Evolutionary conservation across 2,113 vertebrate genomes (phyloP).

Genomic region (Mesembrinibis cayennensis): DNA sequence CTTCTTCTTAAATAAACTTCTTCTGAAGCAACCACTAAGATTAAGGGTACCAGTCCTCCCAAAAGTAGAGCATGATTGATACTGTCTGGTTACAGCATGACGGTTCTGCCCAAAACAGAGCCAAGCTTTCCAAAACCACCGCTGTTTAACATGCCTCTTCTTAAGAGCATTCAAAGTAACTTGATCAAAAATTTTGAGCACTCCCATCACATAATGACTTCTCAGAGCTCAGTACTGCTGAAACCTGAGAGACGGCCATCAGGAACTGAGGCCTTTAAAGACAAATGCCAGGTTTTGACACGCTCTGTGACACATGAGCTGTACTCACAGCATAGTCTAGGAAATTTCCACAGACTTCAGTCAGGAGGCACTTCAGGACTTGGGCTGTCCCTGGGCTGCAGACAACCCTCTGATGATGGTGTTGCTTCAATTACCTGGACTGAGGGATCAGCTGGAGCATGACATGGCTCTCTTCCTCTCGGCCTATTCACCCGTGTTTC

Average conservation of each 20-base stretch:
- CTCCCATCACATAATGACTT: not conserved
- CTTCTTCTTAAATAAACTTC: not conserved
- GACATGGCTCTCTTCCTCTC: not conserved
- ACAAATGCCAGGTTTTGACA: not conserved
- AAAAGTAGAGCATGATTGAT: not conserved
- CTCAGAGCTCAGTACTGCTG: not conserved
- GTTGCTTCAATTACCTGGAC: not conserved
- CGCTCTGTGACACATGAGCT: not conserved
- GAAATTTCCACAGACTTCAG: not conserved
- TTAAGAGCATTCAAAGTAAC: not conserved
- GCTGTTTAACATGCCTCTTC: not conserved
- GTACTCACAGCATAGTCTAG: not conserved
- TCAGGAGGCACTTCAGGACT: not conserved
- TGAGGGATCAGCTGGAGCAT: not conserved
- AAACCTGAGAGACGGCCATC: not conserved
- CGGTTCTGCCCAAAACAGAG: rapidly evolving
- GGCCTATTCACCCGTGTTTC: not conserved
- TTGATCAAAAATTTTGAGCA: not conserved
- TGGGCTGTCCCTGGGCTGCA: not conserved
- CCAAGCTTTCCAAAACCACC: not conserved
- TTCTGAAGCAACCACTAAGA: not conserved
- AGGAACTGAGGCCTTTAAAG: not conserved
- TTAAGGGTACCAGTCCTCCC: not conserved
- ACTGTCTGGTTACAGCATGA: not conserved
- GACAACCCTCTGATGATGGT: rapidly evolving